phyloP scores from a whole-genome alignment of 2,888 invertebrate species.

The Pterobdella sp. region DNA sequence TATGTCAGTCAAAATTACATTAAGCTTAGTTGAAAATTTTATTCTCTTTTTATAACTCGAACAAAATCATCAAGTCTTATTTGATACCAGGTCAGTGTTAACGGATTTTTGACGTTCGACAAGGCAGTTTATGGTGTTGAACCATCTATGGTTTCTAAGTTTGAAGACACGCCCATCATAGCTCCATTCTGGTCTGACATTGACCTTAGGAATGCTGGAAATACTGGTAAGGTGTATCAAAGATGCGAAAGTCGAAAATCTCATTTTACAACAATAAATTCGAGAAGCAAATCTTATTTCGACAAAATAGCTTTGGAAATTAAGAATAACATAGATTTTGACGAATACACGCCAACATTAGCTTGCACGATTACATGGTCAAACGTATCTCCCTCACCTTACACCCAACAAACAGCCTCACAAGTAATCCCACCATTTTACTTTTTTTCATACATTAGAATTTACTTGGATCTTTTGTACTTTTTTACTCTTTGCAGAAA shows the following conservation, averaged over 20 bases:
- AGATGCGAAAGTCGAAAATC: slow-evolving; percentile 15
- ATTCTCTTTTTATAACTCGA: neutral
- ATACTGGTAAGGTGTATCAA: slow-evolving; percentile 13
- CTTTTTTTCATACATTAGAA: neutral
- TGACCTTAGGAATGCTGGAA: slow-evolving; percentile 13
- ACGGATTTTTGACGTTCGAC: slow-evolving; percentile 27
- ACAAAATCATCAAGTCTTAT: neutral
- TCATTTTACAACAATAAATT: neutral
- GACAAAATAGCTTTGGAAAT: slow-evolving; percentile 13
- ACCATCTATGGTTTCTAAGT: neutral
- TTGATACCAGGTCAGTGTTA: slow-evolving; percentile 26
- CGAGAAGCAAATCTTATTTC: slow-evolving; percentile 1
- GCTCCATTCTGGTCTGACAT: slow-evolving; percentile 31
- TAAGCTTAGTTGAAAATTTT: neutral
- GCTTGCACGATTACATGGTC: slow-evolving; percentile 27
- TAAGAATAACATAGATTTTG: slow-evolving; percentile 7
- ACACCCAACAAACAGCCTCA: neutral
- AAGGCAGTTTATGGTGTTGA: neutral
- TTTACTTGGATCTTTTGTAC: neutral
- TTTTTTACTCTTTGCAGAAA: neutral
- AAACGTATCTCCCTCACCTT: slow-evolving; percentile 28
- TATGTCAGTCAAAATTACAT: neutral
- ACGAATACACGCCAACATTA: slow-evolving; percentile 20
- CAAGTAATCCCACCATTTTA: neutral
- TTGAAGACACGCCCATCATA: slow-evolving; percentile 11